Percentiles rank a stretch among this genome's conserved stretches.
phyloP scores from a whole-genome alignment of 2,888 invertebrate species.

The Liopterus haemorrhoidalis region DNA sequence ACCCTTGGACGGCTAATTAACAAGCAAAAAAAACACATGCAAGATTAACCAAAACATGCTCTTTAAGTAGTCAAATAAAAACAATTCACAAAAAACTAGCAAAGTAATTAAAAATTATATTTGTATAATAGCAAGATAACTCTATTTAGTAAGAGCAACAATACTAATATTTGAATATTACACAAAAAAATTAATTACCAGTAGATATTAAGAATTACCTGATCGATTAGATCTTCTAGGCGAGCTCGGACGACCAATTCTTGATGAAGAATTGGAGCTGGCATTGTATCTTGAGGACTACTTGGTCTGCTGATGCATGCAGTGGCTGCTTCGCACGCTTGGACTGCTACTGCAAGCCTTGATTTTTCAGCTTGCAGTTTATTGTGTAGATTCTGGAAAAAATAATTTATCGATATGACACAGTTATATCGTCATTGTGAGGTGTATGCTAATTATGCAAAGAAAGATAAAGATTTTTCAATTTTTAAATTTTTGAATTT shows the following conservation, averaged over 20 bases:
- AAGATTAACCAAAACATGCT: constrained; percentile 23
- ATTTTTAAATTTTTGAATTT: too few relatives aligned
- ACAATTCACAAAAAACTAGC: too few relatives aligned
- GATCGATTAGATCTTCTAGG: constrained; percentile 87
- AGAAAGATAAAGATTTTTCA: too few relatives aligned
- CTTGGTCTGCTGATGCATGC: constrained; percentile 86
- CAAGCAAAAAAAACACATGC: constrained; percentile 42
- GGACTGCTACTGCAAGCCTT: constrained; percentile 77
- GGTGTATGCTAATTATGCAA: too few relatives aligned
- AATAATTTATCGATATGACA: too few relatives aligned
- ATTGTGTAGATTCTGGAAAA: constrained; percentile 64
- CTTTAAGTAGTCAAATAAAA: constrained; percentile 5
- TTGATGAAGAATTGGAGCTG: constrained; percentile 76
- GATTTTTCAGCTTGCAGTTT: constrained; percentile 85
- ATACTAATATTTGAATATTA: too few relatives aligned
- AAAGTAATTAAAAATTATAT: constrained; percentile 16
- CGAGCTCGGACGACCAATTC: constrained; percentile 79
- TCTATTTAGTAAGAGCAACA: too few relatives aligned
- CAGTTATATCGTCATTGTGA: too few relatives aligned
- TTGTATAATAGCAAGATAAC: too few relatives aligned
- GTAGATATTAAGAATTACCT: too few relatives aligned
- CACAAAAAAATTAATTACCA: too few relatives aligned
- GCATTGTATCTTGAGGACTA: constrained; percentile 79
- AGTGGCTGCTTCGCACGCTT: constrained; percentile 88
- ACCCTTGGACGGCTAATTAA: constrained; percentile 46